Evolutionary conservation across 2,797 vertebrate genomes (phyloP), one percentile per base, ranked within the genome.

Genomic region (Aphelocoma californica): DNA sequence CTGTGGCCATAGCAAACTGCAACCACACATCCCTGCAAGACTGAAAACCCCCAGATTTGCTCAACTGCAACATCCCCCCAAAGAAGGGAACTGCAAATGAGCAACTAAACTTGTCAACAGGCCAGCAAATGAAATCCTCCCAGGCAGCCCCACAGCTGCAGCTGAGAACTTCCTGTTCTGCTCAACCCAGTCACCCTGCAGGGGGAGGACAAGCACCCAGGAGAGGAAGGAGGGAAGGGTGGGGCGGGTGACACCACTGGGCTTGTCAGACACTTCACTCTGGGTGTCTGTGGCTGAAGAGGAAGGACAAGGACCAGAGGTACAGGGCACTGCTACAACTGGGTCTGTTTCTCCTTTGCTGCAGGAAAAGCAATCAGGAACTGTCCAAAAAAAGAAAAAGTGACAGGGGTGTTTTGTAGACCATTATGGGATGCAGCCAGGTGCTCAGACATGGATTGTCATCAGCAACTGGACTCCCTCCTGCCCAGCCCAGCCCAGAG

Each of bases 141-240:
- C 4, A 2, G 45, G 38, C 54, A 71, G 45, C 28, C 25, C 51
- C 3, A 1, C 6, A 1, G 26, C 73, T 42, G 25, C 74, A 50
- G 72, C 58, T 56, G 28, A 29, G 47, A 88, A 62, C 56, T 61
- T 91, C 79, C 88, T 42, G 54, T 62, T 81, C 18, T 12, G 18
- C 36, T 67, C 50, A 31, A n/a, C n/a, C 7, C 45, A 2, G 0
- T 28, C 62, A 65, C n/a, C 45, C 32, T 0, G 0, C 0, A 1
- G 1, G 0, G 66, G 54, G 3, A 57, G 42, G 57, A 50, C 18
- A 20, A 66, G 45, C 36, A 61, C 17, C 16, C 60, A 62, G 42
- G 66, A 74, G 57, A 70, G 65, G 60, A 81, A 65, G 53, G 21
- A 69, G 56, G 38, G 34, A 50, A 32, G 73, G 47, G n/a, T 31